Evolutionary conservation across 2,113 vertebrate genomes (phyloP).

Genomic region (Alces alces): DNA sequence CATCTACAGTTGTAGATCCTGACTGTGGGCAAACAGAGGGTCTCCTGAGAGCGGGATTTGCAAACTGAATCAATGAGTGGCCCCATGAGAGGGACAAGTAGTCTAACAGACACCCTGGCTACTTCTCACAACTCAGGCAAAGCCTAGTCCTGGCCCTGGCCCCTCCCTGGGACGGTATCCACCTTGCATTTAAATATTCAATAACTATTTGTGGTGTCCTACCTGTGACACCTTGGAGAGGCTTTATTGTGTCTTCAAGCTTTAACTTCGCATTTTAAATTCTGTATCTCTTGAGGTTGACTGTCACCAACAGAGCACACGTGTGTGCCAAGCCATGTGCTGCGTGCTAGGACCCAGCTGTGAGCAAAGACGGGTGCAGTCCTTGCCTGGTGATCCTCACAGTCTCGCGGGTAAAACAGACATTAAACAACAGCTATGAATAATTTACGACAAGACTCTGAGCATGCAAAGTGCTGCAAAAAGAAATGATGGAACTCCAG

Average conservation of each 20-base stretch:
- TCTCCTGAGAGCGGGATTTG: background rate
- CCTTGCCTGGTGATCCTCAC: background rate
- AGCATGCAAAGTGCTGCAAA: constrained; percentile 10
- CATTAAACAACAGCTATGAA: constrained; percentile 44
- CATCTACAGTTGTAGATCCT: no score
- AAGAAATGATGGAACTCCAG: constrained; percentile 37
- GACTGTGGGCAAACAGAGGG: background rate
- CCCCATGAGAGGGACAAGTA: background rate
- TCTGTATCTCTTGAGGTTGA: background rate
- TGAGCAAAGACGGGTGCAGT: background rate
- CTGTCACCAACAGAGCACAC: background rate
- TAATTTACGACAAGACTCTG: constrained; percentile 54
- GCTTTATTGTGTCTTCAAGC: background rate
- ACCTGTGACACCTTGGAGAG: background rate
- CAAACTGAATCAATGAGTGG: background rate
- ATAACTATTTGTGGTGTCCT: background rate
- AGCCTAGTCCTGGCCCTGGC: background rate
- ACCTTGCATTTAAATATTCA: background rate
- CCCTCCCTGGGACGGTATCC: background rate
- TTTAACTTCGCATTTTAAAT: background rate
- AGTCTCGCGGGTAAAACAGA: constrained; percentile 15
- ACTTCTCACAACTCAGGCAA: background rate
- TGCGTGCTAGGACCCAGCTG: background rate
- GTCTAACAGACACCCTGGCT: background rate
- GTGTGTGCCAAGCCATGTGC: background rate